Evolutionary conservation across 37 sponge, comb jelly and placozoan genomes (phyloP).

Genomic region (Chondrosia reniformis): DNA sequence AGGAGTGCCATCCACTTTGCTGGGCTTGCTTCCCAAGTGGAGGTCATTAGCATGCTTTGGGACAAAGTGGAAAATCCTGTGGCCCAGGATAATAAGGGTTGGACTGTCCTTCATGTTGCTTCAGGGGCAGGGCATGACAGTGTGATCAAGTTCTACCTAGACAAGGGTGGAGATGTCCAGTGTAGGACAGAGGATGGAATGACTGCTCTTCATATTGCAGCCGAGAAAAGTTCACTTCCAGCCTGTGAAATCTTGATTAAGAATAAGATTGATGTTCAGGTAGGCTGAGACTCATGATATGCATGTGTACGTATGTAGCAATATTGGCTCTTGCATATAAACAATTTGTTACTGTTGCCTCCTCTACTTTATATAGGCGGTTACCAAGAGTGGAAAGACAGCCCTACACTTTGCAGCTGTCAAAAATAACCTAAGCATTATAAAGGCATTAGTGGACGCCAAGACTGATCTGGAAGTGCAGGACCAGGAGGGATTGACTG

Average conservation of each 20-base stretch:
- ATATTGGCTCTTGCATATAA: not conserved
- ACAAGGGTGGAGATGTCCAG: constrained; percentile 48
- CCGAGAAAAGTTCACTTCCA: constrained; percentile 52
- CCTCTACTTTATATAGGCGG: not conserved
- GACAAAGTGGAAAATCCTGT: constrained; percentile 37
- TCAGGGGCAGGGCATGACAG: constrained; percentile 51
- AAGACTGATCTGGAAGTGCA: constrained; percentile 50
- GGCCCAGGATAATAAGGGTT: constrained; percentile 51
- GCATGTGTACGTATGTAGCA: not conserved
- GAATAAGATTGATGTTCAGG: constrained; percentile 41
- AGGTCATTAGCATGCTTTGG: constrained; percentile 42
- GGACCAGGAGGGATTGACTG: constrained; percentile 57
- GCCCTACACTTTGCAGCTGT: constrained; percentile 65
- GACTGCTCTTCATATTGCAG: constrained; percentile 70
- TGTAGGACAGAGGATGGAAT: constrained; percentile 48
- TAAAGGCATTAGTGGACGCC: constrained; percentile 43
- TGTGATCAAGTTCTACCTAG: constrained; percentile 37
- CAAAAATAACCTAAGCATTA: constrained; percentile 41
- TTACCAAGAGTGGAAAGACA: constrained; percentile 59
- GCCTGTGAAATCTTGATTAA: constrained; percentile 63
- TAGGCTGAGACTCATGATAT: not conserved
- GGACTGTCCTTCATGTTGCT: constrained; percentile 70
- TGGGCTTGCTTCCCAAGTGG: constrained; percentile 55
- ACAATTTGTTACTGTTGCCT: not conserved
- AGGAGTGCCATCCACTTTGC: constrained; percentile 73